Evolutionary conservation across 2,888 invertebrate genomes (phyloP).

Genomic region (Melikaiella ostensackeni): DNA sequence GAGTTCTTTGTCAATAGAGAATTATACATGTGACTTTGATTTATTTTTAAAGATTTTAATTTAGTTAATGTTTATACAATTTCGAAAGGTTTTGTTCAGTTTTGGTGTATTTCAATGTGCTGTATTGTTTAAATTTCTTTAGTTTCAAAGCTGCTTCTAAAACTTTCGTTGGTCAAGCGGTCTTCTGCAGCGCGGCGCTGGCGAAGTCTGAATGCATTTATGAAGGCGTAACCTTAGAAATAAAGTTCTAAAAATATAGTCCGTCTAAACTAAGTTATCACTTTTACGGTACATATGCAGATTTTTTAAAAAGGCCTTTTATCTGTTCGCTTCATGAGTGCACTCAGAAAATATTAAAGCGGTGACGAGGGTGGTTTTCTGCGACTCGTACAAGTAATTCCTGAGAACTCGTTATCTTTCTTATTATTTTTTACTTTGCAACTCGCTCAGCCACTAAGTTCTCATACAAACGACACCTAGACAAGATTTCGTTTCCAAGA

Average conservation of each 20-base stretch:
- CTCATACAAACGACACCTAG: conserved; percentile 27
- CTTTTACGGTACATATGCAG: background rate
- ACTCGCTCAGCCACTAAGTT: conserved; percentile 64
- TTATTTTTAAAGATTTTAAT: conserved; percentile 42
- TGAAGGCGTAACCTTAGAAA: conserved; percentile 40
- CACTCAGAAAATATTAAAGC: conserved; percentile 23
- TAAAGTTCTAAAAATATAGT: conserved; percentile 7
- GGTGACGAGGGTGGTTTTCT: conserved; percentile 69
- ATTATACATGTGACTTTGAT: conserved; percentile 12
- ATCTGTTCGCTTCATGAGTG: conserved; percentile 28
- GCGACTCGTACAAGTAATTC: conserved; percentile 67
- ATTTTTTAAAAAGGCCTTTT: background rate
- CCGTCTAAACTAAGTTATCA: background rate
- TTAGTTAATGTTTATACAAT: conserved; percentile 27
- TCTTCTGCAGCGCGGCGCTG: conserved; percentile 69
- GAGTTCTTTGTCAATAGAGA: conserved; percentile 25
- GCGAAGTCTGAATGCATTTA: conserved; percentile 58
- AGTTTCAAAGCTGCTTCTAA: conserved; percentile 27
- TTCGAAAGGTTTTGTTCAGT: conserved; percentile 28
- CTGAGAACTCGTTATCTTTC: conserved; percentile 68
- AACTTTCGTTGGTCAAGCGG: conserved; percentile 63
- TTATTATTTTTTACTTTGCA: conserved; percentile 60
- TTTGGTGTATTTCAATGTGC: conserved; percentile 15
- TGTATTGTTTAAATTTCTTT: conserved; percentile 7
- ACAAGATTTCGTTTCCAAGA: background rate